Conservation (phyloP, 2,113 vertebrate species). For the Lepus europaeus region DNA sequence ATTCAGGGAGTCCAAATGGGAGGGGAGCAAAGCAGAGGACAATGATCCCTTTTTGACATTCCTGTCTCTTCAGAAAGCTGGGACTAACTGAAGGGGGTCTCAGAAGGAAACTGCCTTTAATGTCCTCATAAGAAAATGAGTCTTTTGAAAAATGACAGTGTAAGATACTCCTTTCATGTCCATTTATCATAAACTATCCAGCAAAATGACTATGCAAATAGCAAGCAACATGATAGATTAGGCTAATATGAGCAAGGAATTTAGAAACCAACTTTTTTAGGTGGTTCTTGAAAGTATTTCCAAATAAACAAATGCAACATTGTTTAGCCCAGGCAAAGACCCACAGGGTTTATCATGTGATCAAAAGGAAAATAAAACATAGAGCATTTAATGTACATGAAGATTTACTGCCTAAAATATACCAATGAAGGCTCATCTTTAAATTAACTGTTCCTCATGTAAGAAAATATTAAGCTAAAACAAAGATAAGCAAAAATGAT, state of each 20-base stretch:
- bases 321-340: conserved; percentile 6
- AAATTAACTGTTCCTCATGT: conserved; percentile 37
- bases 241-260: conserved; percentile 49
- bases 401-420: neutral
- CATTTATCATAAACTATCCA: conserved; percentile 61
- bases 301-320: conserved; percentile 37
- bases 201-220: conserved; percentile 63
- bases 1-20: neutral
- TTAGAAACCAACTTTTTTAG: conserved; percentile 41
- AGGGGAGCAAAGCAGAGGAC: neutral
- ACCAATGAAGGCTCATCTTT: conserved; percentile 31
- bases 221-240: conserved; percentile 31
- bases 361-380: conserved; percentile 60
- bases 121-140: neutral
- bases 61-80: neutral
- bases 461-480: conserved; percentile 34
- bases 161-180: conserved; percentile 48
- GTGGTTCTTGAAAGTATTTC: conserved; percentile 55
- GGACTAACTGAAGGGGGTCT: neutral
- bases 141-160: conserved; percentile 57
- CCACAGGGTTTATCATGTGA: conserved; percentile 5
- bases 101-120: neutral
- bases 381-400: conserved; percentile 24
- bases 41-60: neutral
- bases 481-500: conserved; percentile 36